phyloP scores from a whole-genome alignment of 2,797 vertebrate species.

The Cirrhinus molitorella region DNA sequence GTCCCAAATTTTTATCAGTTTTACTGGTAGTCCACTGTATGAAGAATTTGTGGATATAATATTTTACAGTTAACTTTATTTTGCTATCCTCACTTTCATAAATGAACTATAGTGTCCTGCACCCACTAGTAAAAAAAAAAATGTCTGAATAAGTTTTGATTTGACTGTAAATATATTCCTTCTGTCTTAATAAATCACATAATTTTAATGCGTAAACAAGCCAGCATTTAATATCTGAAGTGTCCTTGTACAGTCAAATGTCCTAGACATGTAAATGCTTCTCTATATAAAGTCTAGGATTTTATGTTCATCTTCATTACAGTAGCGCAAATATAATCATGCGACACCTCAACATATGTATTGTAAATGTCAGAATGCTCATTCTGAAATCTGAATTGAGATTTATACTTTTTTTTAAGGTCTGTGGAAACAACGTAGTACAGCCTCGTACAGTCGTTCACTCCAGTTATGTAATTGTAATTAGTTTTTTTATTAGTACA shows the following conservation, averaged over 20 bases:
- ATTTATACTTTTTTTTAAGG: not conserved
- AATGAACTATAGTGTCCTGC: no score
- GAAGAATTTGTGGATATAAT: no score
- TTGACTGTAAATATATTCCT: not conserved
- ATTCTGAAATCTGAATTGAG: not conserved
- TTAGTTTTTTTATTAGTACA: not conserved
- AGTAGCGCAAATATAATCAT: not conserved
- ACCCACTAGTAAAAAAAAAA: no score
- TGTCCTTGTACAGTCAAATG: not conserved
- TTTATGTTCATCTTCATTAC: not conserved
- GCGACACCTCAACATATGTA: not conserved
- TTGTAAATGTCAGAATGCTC: not conserved
- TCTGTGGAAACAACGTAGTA: not conserved
- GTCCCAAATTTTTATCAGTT: no score
- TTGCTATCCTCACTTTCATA: no score
- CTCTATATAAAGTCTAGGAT: not conserved
- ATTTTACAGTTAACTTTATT: no score
- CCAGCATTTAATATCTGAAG: not conserved
- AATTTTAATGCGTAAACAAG: not conserved
- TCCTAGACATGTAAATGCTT: not conserved
- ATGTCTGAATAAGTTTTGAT: no score
- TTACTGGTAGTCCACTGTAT: no score
- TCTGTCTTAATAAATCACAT: not conserved
- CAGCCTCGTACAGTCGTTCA: not conserved
- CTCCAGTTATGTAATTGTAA: not conserved